Percentiles rank a stretch among this genome's conserved stretches.
phyloP scores from a whole-genome alignment of 1,140 invertebrate species.

The Drosophila kohkoa region DNA sequence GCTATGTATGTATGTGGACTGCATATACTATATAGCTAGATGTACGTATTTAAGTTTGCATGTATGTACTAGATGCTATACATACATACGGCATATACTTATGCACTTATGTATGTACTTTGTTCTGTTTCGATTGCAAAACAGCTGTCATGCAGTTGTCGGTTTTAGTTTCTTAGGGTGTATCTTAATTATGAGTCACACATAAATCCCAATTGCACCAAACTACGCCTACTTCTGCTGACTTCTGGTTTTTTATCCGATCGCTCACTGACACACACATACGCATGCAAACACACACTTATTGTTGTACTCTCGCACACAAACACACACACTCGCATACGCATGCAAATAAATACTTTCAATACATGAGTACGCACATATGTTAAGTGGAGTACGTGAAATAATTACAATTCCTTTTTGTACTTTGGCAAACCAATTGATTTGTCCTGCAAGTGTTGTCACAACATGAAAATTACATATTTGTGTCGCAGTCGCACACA shows the following conservation, averaged over 20 bases:
- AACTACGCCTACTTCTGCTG: conserved; percentile 58
- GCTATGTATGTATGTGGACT: not conserved
- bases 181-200: conserved; percentile 76
- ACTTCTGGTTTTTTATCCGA: conserved; percentile 60
- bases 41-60: conserved; percentile 31
- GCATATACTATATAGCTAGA: not conserved
- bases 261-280: conserved; percentile 45
- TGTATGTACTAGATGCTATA: conserved; percentile 13
- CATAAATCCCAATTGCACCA: conserved; percentile 71
- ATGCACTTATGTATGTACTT: conserved; percentile 26
- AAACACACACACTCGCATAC: conserved; percentile 36
- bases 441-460: conserved; percentile 33
- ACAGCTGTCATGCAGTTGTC: conserved; percentile 60
- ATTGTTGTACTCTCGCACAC: conserved; percentile 52
- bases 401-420: conserved; percentile 29
- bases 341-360: conserved; percentile 19
- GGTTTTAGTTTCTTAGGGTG: conserved; percentile 63
- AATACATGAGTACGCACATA: conserved; percentile 31
- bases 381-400: conserved; percentile 25
- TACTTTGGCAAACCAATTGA: conserved; percentile 5
- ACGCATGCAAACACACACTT: conserved; percentile 32
- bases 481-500: conserved; percentile 63
- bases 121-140: conserved; percentile 52
- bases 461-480: conserved; percentile 44
- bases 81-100: no score